Conservation (phyloP, 1,140 invertebrate genomes). For the Marisa cornuarietis region DNA sequence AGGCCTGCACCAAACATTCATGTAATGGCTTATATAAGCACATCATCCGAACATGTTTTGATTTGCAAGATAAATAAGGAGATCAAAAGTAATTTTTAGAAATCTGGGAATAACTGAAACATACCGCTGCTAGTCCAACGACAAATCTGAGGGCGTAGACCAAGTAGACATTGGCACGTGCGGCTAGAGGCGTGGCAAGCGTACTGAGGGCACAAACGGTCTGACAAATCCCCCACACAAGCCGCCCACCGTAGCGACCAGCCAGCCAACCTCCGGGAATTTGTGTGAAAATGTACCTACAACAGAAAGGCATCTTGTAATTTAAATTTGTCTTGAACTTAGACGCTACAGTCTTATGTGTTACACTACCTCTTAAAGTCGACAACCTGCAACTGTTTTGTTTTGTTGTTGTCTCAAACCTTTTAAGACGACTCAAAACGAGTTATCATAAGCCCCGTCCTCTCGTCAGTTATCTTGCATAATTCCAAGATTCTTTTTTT, state of each 20-base stretch:
- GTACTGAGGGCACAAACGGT: conserved; percentile 39
- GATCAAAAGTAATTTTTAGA: too few relatives aligned
- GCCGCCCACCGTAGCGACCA: conserved; percentile 58
- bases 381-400: too few relatives aligned
- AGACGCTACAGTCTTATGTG: too few relatives aligned
- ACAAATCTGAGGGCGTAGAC: conserved; percentile 41
- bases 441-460: not conserved
- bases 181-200: conserved; percentile 41
- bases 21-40: too few relatives aligned
- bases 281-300: conserved; percentile 31
- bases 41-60: too few relatives aligned
- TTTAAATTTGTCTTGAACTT: not conserved
- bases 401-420: too few relatives aligned
- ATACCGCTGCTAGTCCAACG: conserved; percentile 44
- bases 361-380: not conserved
- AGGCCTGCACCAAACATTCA: too few relatives aligned
- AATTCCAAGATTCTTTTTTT: not conserved
- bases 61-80: too few relatives aligned
- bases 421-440: too few relatives aligned
- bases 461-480: too few relatives aligned
- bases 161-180: conserved; percentile 37
- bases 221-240: conserved; percentile 44
- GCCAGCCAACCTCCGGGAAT: conserved; percentile 70
- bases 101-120: too few relatives aligned
- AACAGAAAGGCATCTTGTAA: not conserved